phyloP scores from a whole-genome alignment of 1,140 invertebrate genomes.

The Hypsibius dujardini region DNA sequence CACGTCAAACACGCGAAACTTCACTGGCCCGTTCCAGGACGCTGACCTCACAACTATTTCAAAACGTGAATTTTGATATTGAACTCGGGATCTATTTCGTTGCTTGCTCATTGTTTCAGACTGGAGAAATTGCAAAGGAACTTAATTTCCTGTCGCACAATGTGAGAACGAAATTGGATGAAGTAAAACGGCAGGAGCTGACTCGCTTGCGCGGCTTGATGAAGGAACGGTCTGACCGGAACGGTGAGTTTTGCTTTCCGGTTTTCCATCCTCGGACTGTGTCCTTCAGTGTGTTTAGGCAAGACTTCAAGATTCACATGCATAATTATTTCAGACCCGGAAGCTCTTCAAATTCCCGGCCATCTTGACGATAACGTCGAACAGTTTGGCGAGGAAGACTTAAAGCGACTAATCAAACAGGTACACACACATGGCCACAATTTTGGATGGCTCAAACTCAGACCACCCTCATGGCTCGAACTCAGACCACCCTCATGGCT shows the following conservation, averaged over 20 bases:
- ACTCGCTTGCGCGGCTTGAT: constrained; percentile 51
- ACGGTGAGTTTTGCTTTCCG: constrained; percentile 21
- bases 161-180: constrained; percentile 68
- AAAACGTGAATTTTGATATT: too few species aligned
- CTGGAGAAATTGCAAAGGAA: constrained; percentile 72
- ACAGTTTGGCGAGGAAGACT: background rate
- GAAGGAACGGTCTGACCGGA: constrained; percentile 43
- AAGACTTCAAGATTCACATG: too few species aligned
- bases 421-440: too few species aligned
- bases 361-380: background rate
- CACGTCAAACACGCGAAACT: too few species aligned
- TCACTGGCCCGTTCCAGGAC: too few species aligned
- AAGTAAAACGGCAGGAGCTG: constrained; percentile 75
- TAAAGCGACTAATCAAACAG: constrained; percentile 7
- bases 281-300: background rate
- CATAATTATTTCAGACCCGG: background rate
- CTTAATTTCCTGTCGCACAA: constrained; percentile 72
- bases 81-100: too few species aligned
- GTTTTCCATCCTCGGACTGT: background rate
- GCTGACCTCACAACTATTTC: too few species aligned
- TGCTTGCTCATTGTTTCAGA: too few species aligned
- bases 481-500: background rate
- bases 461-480: background rate
- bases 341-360: background rate
- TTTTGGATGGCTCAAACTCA: too few species aligned